A percentile compares a stretch with the other conserved stretches of the same genome.
These are phyloP conservation scores for Erythrolamprus reginae DNA, from an alignment of 2,113 vertebrate genomes.

Conservation along the genomic window DNA sequence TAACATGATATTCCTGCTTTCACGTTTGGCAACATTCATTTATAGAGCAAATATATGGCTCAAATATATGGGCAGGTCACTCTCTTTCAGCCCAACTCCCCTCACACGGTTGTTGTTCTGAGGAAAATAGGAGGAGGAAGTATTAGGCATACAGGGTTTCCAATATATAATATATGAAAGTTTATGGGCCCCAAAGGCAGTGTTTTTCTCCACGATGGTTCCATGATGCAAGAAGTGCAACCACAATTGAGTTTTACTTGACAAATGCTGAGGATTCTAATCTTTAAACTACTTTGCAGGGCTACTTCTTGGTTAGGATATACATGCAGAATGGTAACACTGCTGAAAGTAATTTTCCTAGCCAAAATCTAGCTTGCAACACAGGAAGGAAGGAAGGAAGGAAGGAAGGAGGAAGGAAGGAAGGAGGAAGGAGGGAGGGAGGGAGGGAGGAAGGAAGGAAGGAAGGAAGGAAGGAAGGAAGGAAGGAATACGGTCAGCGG, in stretches of 20 bases:
- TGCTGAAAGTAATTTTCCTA: conserved; percentile 9
- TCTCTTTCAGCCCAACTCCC: neutral
- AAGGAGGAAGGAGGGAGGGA: too few species aligned
- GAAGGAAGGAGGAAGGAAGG: too few species aligned
- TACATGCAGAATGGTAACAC: neutral
- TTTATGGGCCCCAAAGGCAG: too few species aligned
- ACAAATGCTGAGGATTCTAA: too few species aligned
- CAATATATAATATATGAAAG: too few species aligned
- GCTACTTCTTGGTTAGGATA: conserved; percentile 27
- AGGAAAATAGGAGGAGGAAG: neutral
- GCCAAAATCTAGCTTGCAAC: conserved; percentile 29
- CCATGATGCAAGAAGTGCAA: too few species aligned
- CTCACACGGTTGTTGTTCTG: neutral
- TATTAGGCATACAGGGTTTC: too few species aligned
- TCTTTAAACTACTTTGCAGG: conserved; percentile 32
- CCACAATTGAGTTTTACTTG: too few species aligned
- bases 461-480: too few species aligned
- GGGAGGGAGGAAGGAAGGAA: too few species aligned
- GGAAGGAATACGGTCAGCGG: too few species aligned
- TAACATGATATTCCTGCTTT: neutral
- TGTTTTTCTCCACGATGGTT: too few species aligned
- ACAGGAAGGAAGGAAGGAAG: conserved; percentile 10
- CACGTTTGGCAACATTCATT: neutral
- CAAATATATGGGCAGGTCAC: neutral
- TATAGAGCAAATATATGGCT: neutral